Percentiles rank a stretch among this genome's conserved stretches.
phyloP scores from a whole-genome alignment of 1,140 invertebrate genomes.

The Sipha flava region DNA sequence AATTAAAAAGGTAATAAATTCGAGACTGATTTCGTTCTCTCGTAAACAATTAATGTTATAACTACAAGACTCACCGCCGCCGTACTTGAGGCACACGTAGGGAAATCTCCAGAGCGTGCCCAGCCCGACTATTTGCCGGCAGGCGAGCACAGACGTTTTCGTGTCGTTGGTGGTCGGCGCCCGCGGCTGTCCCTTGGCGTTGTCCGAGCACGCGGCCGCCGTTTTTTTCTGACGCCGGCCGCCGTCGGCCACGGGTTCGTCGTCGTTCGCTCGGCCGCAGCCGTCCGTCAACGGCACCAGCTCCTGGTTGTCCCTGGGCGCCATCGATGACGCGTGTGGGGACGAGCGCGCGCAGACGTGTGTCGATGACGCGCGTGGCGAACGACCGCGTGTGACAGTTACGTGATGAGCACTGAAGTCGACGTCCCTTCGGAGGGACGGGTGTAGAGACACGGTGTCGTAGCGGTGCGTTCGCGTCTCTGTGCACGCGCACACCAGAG shows the following conservation, averaged over 20 bases:
- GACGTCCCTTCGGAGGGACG: too few relatives aligned
- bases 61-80: constrained; percentile 59
- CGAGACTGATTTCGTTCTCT: too few relatives aligned
- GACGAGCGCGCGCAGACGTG: neutral
- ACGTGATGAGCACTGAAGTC: too few relatives aligned
- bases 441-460: too few relatives aligned
- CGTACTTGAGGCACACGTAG: constrained; percentile 80
- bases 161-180: neutral
- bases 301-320: constrained; percentile 3
- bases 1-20: too few relatives aligned
- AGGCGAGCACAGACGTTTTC: neutral
- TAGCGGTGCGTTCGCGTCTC: too few relatives aligned
- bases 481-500: neutral
- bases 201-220: neutral
- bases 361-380: too few relatives aligned
- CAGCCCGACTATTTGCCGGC: constrained; percentile 55
- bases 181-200: neutral
- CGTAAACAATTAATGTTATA: too few relatives aligned
- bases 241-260: neutral
- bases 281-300: neutral
- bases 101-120: constrained; percentile 91
- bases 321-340: neutral
- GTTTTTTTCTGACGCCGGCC: neutral
- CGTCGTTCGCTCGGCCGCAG: neutral
- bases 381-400: too few relatives aligned